A percentile compares a stretch with the other conserved stretches of the same genome.
phyloP scores from a whole-genome alignment of 2,797 vertebrate genomes.

The Argentina silus region DNA sequence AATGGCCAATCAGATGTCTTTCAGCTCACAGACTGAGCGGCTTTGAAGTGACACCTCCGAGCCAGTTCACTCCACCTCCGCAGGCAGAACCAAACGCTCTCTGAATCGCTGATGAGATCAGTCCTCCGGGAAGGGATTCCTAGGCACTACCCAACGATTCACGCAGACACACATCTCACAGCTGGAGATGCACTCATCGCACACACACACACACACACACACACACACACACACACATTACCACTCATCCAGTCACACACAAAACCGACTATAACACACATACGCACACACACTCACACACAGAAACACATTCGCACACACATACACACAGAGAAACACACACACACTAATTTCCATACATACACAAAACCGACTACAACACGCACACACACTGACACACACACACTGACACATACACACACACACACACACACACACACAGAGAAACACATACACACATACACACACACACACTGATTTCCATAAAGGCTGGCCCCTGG shows the following conservation, averaged over 20 bases:
- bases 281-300: neutral
- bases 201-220: neutral
- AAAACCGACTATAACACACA: neutral
- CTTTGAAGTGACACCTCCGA: slow-evolving; percentile 35
- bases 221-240: neutral
- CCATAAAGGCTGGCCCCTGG: slow-evolving; percentile 71
- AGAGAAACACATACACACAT: slow-evolving; percentile 11
- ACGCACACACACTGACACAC: slow-evolving; percentile 2
- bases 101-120: slow-evolving; percentile 62
- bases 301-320: neutral
- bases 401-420: neutral
- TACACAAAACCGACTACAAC: slow-evolving; percentile 41
- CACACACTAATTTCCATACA: slow-evolving; percentile 71
- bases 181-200: slow-evolving; percentile 8
- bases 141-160: slow-evolving; percentile 26
- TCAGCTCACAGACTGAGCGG: slow-evolving; percentile 35
- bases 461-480: slow-evolving; percentile 65
- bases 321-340: slow-evolving; percentile 36
- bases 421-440: slow-evolving; percentile 1
- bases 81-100: slow-evolving; percentile 50
- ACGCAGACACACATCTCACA: slow-evolving; percentile 31
- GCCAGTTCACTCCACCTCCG: slow-evolving; percentile 34
- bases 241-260: slow-evolving; percentile 43
- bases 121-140: slow-evolving; percentile 44
- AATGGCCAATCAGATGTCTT: slow-evolving; percentile 6